These are phyloP conservation scores for Rhyacichthys aspro DNA, from an alignment of 2,797 vertebrate genomes.

Conservation along the genomic window DNA sequence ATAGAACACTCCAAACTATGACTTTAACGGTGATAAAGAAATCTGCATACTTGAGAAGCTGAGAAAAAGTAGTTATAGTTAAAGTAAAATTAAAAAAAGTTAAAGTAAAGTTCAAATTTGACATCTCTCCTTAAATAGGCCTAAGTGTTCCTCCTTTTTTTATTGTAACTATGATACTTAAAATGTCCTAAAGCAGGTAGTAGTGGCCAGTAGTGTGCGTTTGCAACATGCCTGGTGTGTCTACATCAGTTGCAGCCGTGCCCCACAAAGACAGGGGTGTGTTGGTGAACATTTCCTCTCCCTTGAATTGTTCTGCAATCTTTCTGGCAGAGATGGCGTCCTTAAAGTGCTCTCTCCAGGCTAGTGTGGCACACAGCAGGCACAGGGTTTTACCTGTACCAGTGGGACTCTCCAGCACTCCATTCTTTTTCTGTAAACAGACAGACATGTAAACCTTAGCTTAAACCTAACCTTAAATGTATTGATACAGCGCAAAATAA, in stretches of 20 bases:
- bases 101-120: too few species aligned
- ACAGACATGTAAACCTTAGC: neutral
- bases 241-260: slow-evolving; percentile 65
- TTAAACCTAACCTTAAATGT: too few species aligned
- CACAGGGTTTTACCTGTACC: slow-evolving; percentile 96
- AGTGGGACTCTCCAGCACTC: slow-evolving; percentile 94
- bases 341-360: slow-evolving; percentile 90
- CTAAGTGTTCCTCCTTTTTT: too few species aligned
- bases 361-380: slow-evolving; percentile 90
- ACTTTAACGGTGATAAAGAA: too few species aligned
- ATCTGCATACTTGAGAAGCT: too few species aligned
- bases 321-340: slow-evolving; percentile 86
- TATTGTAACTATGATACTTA: too few species aligned
- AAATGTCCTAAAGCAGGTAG: too few species aligned
- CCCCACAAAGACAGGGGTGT: slow-evolving; percentile 85
- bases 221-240: slow-evolving; percentile 75
- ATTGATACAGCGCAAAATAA: too few species aligned
- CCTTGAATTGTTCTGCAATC: slow-evolving; percentile 78
- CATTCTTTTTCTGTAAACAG: slow-evolving; percentile 84
- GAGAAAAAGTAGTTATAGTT: too few species aligned
- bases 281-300: slow-evolving; percentile 78
- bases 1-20: neutral
- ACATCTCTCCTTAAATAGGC: too few species aligned
- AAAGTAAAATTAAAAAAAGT: too few species aligned
- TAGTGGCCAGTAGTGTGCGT: too few species aligned